Evolutionary conservation across 1,140 invertebrate species (phyloP).

Genomic region (Alviniconcha marisindica): DNA sequence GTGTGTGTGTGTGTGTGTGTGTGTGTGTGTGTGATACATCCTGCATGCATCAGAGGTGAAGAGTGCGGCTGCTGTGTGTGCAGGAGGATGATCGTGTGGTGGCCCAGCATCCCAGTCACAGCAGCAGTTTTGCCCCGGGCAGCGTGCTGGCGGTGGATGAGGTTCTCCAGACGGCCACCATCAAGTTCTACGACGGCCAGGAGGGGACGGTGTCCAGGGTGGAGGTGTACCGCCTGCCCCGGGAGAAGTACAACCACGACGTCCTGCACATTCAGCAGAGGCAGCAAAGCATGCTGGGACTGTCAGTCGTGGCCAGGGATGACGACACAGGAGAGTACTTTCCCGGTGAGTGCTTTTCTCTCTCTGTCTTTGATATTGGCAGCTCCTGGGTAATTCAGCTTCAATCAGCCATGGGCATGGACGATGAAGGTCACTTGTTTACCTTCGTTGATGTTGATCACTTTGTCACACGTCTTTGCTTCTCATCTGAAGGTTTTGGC

Average conservation of each 20-base stretch:
- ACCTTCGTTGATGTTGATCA: no score
- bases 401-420: no score
- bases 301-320: conserved; percentile 66
- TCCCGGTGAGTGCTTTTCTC: conserved; percentile 52
- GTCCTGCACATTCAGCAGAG: conserved; percentile 60
- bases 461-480: no score
- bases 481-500: no score
- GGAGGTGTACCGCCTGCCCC: conserved; percentile 61
- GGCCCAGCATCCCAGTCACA: conserved; percentile 64
- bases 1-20: conserved; percentile 15
- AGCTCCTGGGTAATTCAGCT: no score
- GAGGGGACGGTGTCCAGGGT: conserved; percentile 44
- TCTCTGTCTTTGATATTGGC: no score
- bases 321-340: conserved; percentile 62
- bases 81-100: conserved; percentile 62
- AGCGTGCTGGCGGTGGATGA: conserved; percentile 50
- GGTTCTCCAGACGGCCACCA: conserved; percentile 44
- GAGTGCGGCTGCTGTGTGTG: not conserved
- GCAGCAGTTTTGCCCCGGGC: conserved; percentile 69
- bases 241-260: conserved; percentile 62
- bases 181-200: conserved; percentile 65
- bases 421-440: no score
- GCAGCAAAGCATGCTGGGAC: conserved; percentile 60
- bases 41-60: no score
- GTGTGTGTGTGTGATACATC: no score